A percentile compares a stretch with the other conserved stretches of the same genome.
phyloP scores from a whole-genome alignment of 1,140 invertebrate genomes.

The Drosophila azteca region DNA sequence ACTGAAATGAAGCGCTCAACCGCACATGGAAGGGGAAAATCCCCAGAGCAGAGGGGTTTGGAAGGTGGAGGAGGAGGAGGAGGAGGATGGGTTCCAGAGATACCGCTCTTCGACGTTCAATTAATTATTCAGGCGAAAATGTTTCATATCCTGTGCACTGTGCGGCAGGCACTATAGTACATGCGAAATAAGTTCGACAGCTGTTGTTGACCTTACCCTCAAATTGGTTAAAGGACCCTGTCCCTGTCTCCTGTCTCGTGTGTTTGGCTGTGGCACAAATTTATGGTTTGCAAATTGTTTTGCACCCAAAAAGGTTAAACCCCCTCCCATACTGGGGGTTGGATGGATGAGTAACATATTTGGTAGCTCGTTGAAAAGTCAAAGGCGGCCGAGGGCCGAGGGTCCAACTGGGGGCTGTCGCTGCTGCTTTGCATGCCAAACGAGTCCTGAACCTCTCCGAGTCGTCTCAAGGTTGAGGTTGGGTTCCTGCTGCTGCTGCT shows the following conservation, averaged over 20 bases:
- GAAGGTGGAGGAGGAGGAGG: background rate
- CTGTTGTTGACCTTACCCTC: constrained; percentile 78
- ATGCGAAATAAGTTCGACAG: constrained; percentile 79
- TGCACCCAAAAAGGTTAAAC: constrained; percentile 76
- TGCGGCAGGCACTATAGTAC: constrained; percentile 16
- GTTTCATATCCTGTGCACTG: constrained; percentile 67
- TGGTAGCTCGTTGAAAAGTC: constrained; percentile 69
- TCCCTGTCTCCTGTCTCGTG: background rate
- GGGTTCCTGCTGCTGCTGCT: background rate
- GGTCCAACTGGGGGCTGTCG: constrained; percentile 42
- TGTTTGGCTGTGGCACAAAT: constrained; percentile 68
- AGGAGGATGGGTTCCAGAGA: background rate
- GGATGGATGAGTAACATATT: constrained; percentile 76
- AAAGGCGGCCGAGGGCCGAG: constrained; percentile 24
- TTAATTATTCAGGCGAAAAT: constrained; percentile 83
- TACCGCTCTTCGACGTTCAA: constrained; percentile 58
- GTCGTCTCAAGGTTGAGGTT: constrained; percentile 48
- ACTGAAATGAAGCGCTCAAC: constrained; percentile 36
- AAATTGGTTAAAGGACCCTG: constrained; percentile 36
- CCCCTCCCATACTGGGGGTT: background rate
- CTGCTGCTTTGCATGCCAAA: constrained; percentile 73
- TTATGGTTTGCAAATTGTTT: constrained; percentile 83
- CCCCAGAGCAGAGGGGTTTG: constrained; percentile 24
- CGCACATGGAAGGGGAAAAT: constrained; percentile 66
- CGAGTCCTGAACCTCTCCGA: constrained; percentile 22